Percentiles rank a stretch among this genome's conserved stretches.
Conservation (phyloP, 2,888 invertebrate species). For the Myopa tessellatipennis region DNA sequence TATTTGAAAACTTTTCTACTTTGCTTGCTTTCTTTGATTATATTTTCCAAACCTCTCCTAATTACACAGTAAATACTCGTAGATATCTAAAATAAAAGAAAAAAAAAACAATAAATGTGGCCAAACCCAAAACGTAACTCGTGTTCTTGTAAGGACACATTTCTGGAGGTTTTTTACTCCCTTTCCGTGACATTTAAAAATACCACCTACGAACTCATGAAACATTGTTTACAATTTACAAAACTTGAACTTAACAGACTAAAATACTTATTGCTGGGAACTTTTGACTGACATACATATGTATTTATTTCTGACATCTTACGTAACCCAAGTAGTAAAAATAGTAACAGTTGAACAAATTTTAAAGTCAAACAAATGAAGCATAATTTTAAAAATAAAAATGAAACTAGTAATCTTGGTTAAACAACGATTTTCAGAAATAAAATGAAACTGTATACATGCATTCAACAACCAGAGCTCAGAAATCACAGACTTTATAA, state of each 20-base stretch:
- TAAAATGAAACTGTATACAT: no score
- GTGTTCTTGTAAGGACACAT: background rate
- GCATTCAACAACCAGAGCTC: no score
- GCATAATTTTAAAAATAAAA: conserved; percentile 10
- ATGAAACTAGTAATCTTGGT: no score
- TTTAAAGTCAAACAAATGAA: background rate
- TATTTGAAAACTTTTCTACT: conserved; percentile 11
- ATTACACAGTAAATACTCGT: background rate
- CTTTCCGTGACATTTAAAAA: background rate
- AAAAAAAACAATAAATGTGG: background rate
- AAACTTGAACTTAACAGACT: background rate
- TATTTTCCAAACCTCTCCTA: background rate
- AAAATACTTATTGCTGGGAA: conserved; percentile 11
- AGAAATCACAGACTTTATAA: no score
- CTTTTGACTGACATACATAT: conserved; percentile 9
- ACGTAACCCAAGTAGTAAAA: background rate
- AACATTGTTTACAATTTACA: background rate
- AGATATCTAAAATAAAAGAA: conserved; percentile 6
- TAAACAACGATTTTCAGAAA: no score
- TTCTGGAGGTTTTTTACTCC: background rate
- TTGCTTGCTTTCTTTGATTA: background rate
- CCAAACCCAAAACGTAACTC: background rate
- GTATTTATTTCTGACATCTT: conserved; percentile 30
- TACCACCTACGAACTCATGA: background rate
- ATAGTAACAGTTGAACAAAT: background rate